These are phyloP conservation scores for Ellobium chinense DNA, from an alignment of 2,888 invertebrate genomes.

Conservation along the genomic window DNA sequence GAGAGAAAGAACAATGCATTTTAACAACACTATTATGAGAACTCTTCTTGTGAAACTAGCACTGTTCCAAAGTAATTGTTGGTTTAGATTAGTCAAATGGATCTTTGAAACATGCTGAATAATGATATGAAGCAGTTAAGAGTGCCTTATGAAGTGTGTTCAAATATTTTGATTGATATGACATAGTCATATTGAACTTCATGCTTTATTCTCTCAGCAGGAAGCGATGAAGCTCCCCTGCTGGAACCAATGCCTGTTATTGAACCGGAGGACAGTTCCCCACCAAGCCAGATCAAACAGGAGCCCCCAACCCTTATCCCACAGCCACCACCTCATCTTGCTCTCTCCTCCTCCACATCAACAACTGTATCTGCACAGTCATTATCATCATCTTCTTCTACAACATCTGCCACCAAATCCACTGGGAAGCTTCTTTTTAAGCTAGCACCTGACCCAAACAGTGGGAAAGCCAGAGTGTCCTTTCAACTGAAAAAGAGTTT, in stretches of 20 bases:
- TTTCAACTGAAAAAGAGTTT: conserved; percentile 34
- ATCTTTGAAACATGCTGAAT: too few species aligned
- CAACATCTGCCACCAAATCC: neutral
- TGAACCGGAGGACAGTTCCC: neutral
- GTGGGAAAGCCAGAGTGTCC: conserved; percentile 37
- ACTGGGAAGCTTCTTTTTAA: conserved; percentile 28
- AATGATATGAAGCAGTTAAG: too few species aligned
- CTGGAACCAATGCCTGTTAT: neutral
- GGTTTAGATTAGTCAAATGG: too few species aligned
- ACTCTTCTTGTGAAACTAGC: too few species aligned
- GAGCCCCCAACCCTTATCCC: neutral
- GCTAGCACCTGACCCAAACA: conserved; percentile 18
- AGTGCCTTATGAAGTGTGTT: too few species aligned
- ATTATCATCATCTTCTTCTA: neutral
- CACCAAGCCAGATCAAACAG: neutral
- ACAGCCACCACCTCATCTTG: neutral
- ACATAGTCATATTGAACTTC: too few species aligned
- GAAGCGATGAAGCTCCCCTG: neutral
- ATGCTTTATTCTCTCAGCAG: neutral
- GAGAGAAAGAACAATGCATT: too few species aligned
- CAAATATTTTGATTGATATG: too few species aligned
- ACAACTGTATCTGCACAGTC: neutral
- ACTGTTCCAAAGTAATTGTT: too few species aligned
- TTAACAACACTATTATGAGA: too few species aligned
- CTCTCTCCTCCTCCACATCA: neutral